Base-by-base conservation (phyloP, 1,140 invertebrate genomes). In the Cotesia glomerata region DNA sequence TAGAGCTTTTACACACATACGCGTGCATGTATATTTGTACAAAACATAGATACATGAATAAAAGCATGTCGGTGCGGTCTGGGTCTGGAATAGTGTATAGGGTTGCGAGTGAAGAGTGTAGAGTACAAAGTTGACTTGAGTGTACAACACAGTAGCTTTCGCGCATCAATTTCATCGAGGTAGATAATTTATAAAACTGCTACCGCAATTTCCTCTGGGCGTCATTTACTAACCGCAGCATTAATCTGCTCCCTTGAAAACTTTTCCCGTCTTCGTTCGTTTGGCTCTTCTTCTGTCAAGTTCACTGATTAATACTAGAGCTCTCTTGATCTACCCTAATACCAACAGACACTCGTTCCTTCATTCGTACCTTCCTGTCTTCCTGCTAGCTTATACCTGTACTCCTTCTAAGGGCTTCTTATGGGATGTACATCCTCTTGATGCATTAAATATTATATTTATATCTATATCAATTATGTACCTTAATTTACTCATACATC, bases 141-240 rank as follows among this genome's bases (percentile, higher is more conserved):
- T 65, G 63, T 65, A 45, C 13, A 45, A 14, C 18, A 18, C 4
- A 45, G 36, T 51, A 49, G 63, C 59, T 62, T 39, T 62, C 18
- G 63, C 36, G 34, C 63, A 65, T 65, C 36, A 45, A 65, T 65
- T 45, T 49, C 9, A 45, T 45, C 16, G 34, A 45, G 63, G 13
- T 9, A 45, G 63, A 65, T 51, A 65, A 65, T 65, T 65, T 65
- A 65, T 65, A 65, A 65, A 65, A 65, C 35, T 36, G 32, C 35
- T 65, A 51, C 63, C 63, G 63, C 63, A 65, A 65, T 65, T 65
- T 65, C 63, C 63, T 39, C 63, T 65, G 45, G 16, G 62, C 62
- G 49, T 72, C 62, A 65, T 58, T 58, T 13, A 52, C 45, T 66
- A 72, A 72, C 51, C 39, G 66, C 70, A 66, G 62, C 70, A 72